A percentile compares a stretch with the other conserved stretches of the same genome.
These are phyloP conservation scores for Diphyllodes magnificus DNA, from an alignment of 2,113 vertebrate species.

Conservation along the genomic window DNA sequence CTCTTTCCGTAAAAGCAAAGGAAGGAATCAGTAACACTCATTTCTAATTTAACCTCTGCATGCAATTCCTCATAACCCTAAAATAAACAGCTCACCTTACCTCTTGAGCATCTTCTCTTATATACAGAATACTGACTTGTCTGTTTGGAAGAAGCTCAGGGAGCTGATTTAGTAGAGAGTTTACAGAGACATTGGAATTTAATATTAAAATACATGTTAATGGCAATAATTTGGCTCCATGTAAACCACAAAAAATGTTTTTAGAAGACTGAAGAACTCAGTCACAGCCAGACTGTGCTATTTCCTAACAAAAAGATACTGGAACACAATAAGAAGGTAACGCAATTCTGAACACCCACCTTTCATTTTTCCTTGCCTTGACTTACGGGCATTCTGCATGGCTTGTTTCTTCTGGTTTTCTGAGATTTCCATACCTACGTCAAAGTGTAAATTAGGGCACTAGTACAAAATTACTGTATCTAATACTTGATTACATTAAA, in stretches of 20 bases:
- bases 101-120: not conserved
- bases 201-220: not conserved
- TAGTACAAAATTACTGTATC: not conserved
- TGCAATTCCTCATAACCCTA: not conserved
- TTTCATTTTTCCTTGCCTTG: constrained; percentile 90
- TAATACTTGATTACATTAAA: not conserved
- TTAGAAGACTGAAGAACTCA: not conserved
- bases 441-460: constrained; percentile 1
- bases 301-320: not conserved
- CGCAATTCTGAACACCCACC: constrained; percentile 63
- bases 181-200: not conserved
- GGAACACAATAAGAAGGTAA: not conserved
- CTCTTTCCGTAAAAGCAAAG: not conserved
- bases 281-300: not conserved
- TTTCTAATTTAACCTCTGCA: not conserved
- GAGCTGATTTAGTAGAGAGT: not conserved
- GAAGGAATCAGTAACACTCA: not conserved
- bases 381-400: constrained; percentile 88
- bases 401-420: constrained; percentile 92
- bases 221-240: not conserved
- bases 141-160: not conserved
- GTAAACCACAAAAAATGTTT: not conserved
- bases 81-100: not conserved
- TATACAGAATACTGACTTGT: not conserved
- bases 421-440: constrained; percentile 91